Evolutionary conservation across 1,140 invertebrate species (phyloP).

Genomic region (Paraescarpia echinospica): DNA sequence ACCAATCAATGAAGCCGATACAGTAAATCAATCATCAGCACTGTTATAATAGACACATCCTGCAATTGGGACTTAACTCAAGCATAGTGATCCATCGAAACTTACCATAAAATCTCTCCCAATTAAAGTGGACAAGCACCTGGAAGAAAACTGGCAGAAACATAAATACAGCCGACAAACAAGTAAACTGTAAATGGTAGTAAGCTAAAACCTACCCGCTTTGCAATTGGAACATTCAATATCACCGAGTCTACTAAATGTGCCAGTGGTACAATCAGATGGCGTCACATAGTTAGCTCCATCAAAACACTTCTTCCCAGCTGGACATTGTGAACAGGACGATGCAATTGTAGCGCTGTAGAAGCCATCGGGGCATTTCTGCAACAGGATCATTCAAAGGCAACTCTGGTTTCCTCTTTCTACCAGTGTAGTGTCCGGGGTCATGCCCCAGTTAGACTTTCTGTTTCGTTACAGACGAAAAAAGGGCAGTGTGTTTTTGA

Average conservation of each 20-base stretch:
- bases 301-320: conserved; percentile 41
- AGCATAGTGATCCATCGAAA: background rate
- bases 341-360: conserved; percentile 44
- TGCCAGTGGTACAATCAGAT: conserved; percentile 41
- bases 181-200: background rate
- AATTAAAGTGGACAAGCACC: background rate
- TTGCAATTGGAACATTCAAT: conserved; percentile 35
- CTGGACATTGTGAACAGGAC: conserved; percentile 38
- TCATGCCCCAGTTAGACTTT: no score
- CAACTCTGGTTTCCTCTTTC: background rate
- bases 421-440: conserved; percentile 10
- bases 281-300: conserved; percentile 35
- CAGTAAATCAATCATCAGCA: background rate
- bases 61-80: background rate
- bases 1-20: background rate
- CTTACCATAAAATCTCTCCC: background rate
- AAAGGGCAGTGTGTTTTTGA: no score
- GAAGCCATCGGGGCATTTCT: conserved; percentile 40
- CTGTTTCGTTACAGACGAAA: background rate
- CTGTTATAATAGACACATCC: background rate
- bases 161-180: background rate
- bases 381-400: background rate
- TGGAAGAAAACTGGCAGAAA: background rate
- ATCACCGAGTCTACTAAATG: conserved; percentile 41
- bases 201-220: conserved; percentile 28